Evolutionary conservation across 2,797 vertebrate genomes (phyloP), one percentile per base, ranked within the genome.

Genomic region (Anniella stebbinsi): DNA sequence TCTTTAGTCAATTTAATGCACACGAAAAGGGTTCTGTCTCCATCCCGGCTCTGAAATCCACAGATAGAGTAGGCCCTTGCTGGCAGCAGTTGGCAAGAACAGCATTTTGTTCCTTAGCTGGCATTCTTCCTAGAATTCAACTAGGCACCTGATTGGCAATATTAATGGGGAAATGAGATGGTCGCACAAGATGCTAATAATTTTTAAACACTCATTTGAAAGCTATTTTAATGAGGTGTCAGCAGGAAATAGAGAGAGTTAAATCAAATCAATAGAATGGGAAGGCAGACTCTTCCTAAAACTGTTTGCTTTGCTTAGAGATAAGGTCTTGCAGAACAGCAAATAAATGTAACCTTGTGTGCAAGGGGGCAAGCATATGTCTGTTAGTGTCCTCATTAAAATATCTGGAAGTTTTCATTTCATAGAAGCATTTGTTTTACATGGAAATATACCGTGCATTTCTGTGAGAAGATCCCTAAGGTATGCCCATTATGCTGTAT

Each of bases 241-340:
- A 91, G 84, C 89, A 88, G 92, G 91, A 95, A 95, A 81, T 60
- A 87, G 92, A 67, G 84, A 92, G 80, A 54, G 1, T 1, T 10
- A 93, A 91, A 92, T 91, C 2, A 0, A 86, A 94, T 92, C 83
- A 90, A 95, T 95, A 63, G 30, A 30, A 45, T 2, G 54, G n/a
- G 82, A 54, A 80, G 33, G 83, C n/a, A 82, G 78, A 75, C 77
- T 57, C 70, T 75, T 21, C 72, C 75, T 57, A 73, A 89, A 70
- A 57, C 11, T 45, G 67, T 91, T 84, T 88, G 45, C 89, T 95
- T 96, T 95, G 93, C 92, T 94, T 94, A 92, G 82, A 0, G 95
- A 96, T 96, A 96, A 96, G 92, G 91, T 54, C 17, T 66, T 84
- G 63, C 86, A 94, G 95, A 95, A 96, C 94, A 95, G 80, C 92